A percentile compares a stretch with the other conserved stretches of the same genome.
Conservation (phyloP, 2,797 vertebrate species). For the Eleutherodactylus coqui region DNA sequence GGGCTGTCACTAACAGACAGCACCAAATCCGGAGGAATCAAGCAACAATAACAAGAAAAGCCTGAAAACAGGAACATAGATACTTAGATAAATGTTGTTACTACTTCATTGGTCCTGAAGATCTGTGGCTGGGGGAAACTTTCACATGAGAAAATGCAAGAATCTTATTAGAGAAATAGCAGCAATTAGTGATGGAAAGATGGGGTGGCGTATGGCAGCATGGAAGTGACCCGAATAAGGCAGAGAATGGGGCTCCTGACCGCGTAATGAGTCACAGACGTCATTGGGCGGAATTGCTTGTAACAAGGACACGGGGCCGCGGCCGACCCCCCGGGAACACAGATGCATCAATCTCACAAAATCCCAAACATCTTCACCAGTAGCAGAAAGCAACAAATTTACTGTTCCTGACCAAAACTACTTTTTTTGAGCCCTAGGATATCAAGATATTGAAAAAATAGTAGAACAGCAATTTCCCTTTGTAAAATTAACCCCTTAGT, state of each 20-base stretch:
- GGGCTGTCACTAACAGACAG: neutral
- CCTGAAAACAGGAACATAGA: neutral
- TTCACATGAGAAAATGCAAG: constrained; percentile 52
- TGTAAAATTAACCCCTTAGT: no score
- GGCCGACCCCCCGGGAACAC: neutral
- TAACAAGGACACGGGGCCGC: neutral
- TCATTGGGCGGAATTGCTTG: neutral
- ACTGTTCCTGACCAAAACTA: neutral
- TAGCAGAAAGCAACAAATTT: neutral
- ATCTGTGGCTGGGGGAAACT: neutral
- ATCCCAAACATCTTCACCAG: neutral
- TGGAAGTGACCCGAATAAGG: neutral
- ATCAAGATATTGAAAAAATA: no score
- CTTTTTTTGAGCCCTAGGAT: neutral
- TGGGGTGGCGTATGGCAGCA: neutral
- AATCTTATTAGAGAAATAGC: neutral
- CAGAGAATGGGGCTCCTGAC: neutral
- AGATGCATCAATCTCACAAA: neutral
- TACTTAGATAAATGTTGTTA: neutral
- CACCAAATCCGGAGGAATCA: neutral
- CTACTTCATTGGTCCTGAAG: neutral
- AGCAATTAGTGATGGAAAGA: neutral
- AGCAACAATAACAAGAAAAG: neutral
- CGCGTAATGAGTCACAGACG: neutral
- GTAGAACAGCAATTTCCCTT: no score